Percentiles rank a stretch among this genome's conserved stretches.
phyloP scores from a whole-genome alignment of 1,140 invertebrate genomes.

The Apis mellifera region DNA sequence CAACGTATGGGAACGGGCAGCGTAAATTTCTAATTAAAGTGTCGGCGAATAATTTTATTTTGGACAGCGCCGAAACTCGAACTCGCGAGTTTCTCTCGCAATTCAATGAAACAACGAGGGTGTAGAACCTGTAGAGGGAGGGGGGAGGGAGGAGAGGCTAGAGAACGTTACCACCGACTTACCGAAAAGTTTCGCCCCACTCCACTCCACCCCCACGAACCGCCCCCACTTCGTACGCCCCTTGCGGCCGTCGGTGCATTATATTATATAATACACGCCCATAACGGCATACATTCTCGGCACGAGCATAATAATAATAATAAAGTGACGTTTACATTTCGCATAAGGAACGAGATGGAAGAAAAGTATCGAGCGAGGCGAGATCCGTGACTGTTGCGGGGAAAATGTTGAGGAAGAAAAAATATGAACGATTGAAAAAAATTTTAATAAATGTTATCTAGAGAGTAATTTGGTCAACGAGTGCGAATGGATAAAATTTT shows the following conservation, averaged over 20 bases:
- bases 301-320: constrained; percentile 30
- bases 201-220: not conserved
- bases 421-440: no score
- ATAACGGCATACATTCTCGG: constrained; percentile 26
- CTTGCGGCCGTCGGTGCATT: not conserved
- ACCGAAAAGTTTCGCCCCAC: constrained; percentile 27
- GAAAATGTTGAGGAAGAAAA: not conserved
- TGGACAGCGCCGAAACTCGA: constrained; percentile 8
- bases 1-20: not conserved
- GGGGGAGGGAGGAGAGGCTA: not conserved
- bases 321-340: constrained; percentile 40
- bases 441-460: no score
- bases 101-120: constrained; percentile 30
- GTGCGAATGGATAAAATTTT: no score
- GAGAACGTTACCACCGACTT: constrained; percentile 4
- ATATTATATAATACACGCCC: not conserved
- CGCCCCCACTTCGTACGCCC: not conserved
- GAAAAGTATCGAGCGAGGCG: not conserved
- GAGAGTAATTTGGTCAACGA: no score
- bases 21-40: constrained; percentile 32
- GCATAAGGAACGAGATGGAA: not conserved
- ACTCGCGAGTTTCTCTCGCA: constrained; percentile 18
- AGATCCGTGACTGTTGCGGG: no score
- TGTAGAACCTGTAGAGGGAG: no score
- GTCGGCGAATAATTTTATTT: constrained; percentile 27